A percentile compares a stretch with the other conserved stretches of the same genome.
phyloP scores from a whole-genome alignment of 2,113 vertebrate species.

The Rhinogobius similis region DNA sequence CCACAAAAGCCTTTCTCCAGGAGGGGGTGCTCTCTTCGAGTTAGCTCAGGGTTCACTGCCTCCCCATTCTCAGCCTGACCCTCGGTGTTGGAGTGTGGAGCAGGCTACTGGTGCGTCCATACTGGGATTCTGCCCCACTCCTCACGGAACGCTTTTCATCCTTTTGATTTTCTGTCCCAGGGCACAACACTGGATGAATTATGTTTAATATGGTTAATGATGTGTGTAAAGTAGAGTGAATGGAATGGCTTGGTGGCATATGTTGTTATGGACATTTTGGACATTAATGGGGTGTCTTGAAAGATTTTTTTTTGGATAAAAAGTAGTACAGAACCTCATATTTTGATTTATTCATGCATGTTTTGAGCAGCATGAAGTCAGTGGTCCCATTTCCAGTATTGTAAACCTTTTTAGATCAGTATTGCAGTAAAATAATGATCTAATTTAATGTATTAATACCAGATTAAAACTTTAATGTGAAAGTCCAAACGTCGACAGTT shows the following conservation, averaged over 20 bases:
- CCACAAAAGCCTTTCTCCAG: slow-evolving; percentile 31
- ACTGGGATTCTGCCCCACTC: not conserved
- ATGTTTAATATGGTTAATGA: not conserved
- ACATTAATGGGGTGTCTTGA: not conserved
- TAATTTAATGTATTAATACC: no score
- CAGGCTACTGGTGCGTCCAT: slow-evolving; percentile 28
- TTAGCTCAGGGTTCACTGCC: slow-evolving; percentile 38
- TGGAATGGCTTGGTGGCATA: not conserved
- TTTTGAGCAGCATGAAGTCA: no score
- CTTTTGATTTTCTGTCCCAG: slow-evolving; percentile 1
- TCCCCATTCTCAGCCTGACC: slow-evolving; percentile 31
- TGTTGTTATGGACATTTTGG: no score
- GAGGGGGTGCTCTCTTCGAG: slow-evolving; percentile 9
- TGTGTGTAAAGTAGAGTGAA: not conserved
- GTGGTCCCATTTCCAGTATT: no score
- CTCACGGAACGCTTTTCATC: not conserved
- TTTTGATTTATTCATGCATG: no score
- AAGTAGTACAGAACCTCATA: no score
- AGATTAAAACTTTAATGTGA: no score
- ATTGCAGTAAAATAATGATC: no score
- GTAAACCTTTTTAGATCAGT: no score
- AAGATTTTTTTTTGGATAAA: no score
- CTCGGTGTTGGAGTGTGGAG: slow-evolving; percentile 24
- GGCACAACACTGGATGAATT: not conserved
- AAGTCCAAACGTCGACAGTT: no score